Evolutionary conservation across 2,113 vertebrate genomes (phyloP), one percentile per base, ranked within the genome.

Genomic region (Bambusicola thoracicus): DNA sequence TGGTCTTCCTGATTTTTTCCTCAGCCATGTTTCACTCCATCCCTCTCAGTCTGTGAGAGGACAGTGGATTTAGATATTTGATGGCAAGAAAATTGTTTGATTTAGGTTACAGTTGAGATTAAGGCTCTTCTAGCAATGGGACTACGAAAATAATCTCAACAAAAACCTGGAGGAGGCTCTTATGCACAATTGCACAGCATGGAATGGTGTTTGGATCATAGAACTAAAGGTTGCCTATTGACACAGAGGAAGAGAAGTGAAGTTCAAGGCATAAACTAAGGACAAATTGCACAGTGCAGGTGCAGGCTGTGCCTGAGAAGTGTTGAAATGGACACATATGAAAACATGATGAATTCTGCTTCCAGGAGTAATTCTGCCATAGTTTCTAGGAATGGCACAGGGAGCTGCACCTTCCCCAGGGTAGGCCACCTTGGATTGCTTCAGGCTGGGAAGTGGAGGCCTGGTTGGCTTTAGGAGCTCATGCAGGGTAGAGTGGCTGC

Each of bases 31-130:
- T 92, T 89, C 36, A 82, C 84, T 91, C 63, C 34, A 61, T 87
- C 59, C 55, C 55, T 87, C 88, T 76, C 56, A 93, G 68, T 62
- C 73, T 19, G 32, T 70, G 79, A n/a, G 75, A 89, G 93, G 74
- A 51, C 49, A 87, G 62, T 74, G 79, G 77, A 72, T 90, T 97
- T 97, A 96, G 97, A 95, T 97, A 97, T 69, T 87, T 87, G 30
- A 95, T 95, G 65, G 91, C 81, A 95, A 93, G 76, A 97, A 95
- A 92, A 91, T 94, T 55, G 85, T 86, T 95, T 96, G 94, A 74
- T 94, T 96, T 94, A 96, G 59, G 69, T 96, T 88, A 79, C 73
- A 92, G 82, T 62, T 82, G 91, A 92, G 63, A 25, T 3, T 91
- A 87, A 91, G 84, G 95, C 83, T 96, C 93, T 90, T 94, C 73